Base-by-base conservation (phyloP, 2,797 vertebrate genomes). In the Eupleurogrammus muticus region DNA sequence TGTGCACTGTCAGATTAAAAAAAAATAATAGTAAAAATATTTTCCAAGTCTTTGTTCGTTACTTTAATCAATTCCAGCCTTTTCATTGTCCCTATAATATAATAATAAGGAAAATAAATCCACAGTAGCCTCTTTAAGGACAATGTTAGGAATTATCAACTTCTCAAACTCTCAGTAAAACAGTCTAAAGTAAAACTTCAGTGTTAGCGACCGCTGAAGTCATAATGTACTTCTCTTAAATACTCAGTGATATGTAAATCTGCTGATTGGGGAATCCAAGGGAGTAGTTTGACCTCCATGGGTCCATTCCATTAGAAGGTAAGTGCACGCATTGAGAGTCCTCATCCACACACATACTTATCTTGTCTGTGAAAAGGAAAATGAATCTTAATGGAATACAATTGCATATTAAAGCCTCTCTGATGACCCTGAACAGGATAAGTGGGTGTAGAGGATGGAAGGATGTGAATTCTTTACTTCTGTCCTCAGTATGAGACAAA, bases 171-270 rank as follows among this genome's bases (percentile, higher is more conserved):
- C 23, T 44, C 16, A 14, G 40, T 56, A 49, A 28, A 28, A 28
- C 28, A 28, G 28, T 28, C 6, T 28, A 6, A 48, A 72, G 14
- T 53, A 17, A 60, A 79, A 61, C 20, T 11, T 49, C 16, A 12
- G 12, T 54, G 81, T 44, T 19, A 48, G 42, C 74, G 46, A 68
- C 19, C 2, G 40, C 48, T 68, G 28, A 56, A 44, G 38, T 19
- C 48, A 66, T 73, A 67, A 64, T 69, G 55, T 17, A 19, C 34
- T 62, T 54, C 50, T 63, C 28, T 69, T 23, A 50, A 77, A 46
- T 23, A 59, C 63, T 63, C 20, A 63, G 9, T 70, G 48, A 58
- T 54, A 76, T 73, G 68, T 36, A 76, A 67, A 69, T 80, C n/a
- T 75, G 57, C 60, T 76, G 76, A 79, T 52, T 75, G 50, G 23